Conservation (phyloP, 2,888 invertebrate genomes). For the Lapara coniferarum region DNA sequence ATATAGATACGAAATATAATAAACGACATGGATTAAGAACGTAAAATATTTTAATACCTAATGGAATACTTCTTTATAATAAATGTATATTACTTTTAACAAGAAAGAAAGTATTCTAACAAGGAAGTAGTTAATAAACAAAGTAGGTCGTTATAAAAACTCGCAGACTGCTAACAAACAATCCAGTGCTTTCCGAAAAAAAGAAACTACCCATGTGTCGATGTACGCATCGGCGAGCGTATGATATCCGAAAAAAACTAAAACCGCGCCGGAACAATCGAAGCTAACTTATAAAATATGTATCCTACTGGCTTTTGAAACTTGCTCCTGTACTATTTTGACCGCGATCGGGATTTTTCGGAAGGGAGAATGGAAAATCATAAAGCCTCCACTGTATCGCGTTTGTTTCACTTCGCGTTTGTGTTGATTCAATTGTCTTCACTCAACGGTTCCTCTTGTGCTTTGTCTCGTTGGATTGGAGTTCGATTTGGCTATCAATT, state of each 20-base stretch:
- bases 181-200: conserved; percentile 56
- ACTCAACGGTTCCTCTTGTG: conserved; percentile 1
- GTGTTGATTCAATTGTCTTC: conserved; percentile 27
- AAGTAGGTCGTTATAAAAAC: background rate
- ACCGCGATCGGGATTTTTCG: conserved; percentile 77
- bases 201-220: conserved; percentile 70
- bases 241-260: conserved; percentile 67
- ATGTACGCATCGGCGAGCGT: conserved; percentile 70
- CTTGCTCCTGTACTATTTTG: conserved; percentile 73
- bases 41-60: no score
- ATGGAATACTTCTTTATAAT: no score
- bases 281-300: conserved; percentile 83
- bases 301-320: conserved; percentile 77
- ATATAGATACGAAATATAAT: no score
- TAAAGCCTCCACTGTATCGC: conserved; percentile 46
- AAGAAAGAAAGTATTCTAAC: background rate
- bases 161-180: conserved; percentile 56
- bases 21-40: no score
- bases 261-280: conserved; percentile 80
- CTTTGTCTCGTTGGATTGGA: background rate
- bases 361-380: conserved; percentile 61
- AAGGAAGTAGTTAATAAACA: background rate
- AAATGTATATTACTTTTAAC: background rate
- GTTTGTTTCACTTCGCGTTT: conserved; percentile 37
- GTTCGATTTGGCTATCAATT: background rate